Evolutionary conservation across 2,888 invertebrate genomes (phyloP).

Genomic region (Phalera bucephala): DNA sequence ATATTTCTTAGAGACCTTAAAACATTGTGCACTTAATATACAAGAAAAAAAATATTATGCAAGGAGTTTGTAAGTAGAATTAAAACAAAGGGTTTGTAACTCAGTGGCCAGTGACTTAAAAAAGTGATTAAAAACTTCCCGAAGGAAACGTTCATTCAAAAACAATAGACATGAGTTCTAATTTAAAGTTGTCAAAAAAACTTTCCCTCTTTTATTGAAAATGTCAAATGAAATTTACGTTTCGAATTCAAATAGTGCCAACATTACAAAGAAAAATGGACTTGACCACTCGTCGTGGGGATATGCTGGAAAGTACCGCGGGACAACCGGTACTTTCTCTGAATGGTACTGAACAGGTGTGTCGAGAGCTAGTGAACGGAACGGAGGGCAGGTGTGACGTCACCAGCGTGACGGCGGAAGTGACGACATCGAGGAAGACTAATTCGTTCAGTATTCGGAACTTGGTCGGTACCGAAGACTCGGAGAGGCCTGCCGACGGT

Average conservation of each 20-base stretch:
- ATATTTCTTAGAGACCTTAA: too few species aligned
- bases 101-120: conserved; percentile 27
- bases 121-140: conserved; percentile 10
- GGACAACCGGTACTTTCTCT: conserved; percentile 34
- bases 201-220: conserved; percentile 33
- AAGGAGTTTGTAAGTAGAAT: conserved; percentile 1
- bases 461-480: conserved; percentile 66
- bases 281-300: conserved; percentile 74
- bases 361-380: conserved; percentile 58
- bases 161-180: conserved; percentile 36
- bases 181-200: conserved; percentile 27
- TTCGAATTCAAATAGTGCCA: conserved; percentile 25
- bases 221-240: conserved; percentile 41
- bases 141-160: conserved; percentile 1
- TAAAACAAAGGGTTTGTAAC: too few species aligned
- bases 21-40: too few species aligned
- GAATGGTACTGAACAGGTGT: conserved; percentile 58
- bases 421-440: conserved; percentile 56
- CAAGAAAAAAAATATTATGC: background rate
- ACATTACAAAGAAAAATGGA: conserved; percentile 60
- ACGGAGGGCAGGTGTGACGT: conserved; percentile 57
- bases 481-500: conserved; percentile 59
- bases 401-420: conserved; percentile 54
- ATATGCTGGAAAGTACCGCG: conserved; percentile 45
- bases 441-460: conserved; percentile 73